These are phyloP conservation scores for Rhodeus uyekii DNA, from an alignment of 2,797 vertebrate species.

Conservation along the genomic window DNA sequence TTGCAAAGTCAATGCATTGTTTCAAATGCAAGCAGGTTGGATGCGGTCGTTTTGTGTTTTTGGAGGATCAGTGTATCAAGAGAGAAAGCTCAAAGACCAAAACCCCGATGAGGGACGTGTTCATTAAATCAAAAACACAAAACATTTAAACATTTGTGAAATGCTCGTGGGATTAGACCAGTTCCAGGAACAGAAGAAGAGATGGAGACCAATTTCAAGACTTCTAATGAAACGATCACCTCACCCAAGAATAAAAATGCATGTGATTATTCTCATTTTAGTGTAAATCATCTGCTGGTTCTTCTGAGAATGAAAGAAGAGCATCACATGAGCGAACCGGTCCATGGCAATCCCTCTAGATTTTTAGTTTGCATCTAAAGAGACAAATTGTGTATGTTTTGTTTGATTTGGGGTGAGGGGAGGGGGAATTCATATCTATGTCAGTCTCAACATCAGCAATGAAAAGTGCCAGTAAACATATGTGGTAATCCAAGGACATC, in stretches of 20 bases:
- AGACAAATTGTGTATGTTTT: neutral
- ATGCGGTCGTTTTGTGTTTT: no score
- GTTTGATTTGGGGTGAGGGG: neutral
- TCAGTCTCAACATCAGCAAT: neutral
- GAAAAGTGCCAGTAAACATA: neutral
- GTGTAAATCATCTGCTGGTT: neutral
- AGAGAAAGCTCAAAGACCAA: conserved; percentile 68
- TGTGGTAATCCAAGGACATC: neutral
- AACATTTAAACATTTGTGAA: fast-evolving
- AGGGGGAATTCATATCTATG: neutral
- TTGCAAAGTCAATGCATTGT: no score
- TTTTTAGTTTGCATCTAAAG: neutral
- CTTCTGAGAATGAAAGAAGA: neutral
- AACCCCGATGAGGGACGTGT: neutral
- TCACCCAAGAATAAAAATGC: neutral
- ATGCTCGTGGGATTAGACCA: neutral
- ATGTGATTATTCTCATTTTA: neutral
- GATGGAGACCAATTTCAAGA: neutral
- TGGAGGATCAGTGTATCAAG: conserved; percentile 38
- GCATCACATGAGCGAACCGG: neutral
- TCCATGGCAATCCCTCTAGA: neutral
- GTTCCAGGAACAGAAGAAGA: neutral
- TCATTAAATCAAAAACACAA: no score
- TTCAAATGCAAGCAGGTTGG: no score
- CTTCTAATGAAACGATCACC: neutral